These are phyloP conservation scores for Lottia gigantea DNA, from an alignment of 2,888 invertebrate genomes.

Conservation along the genomic window DNA sequence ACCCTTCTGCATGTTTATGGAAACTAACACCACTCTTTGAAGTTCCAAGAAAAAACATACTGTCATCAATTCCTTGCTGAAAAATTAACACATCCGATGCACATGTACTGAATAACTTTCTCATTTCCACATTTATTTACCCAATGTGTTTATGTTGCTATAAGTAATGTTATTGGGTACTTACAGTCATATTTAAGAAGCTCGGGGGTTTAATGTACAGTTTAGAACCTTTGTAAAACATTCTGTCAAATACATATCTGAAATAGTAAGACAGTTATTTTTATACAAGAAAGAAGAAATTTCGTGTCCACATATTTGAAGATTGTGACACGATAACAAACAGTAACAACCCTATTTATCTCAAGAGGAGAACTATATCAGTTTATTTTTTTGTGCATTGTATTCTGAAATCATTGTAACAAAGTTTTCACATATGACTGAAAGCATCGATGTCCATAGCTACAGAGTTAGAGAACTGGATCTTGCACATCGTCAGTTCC, in stretches of 20 bases:
- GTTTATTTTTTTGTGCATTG: too few relatives aligned
- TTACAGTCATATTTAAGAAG: constrained; percentile 49
- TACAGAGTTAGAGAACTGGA: too few relatives aligned
- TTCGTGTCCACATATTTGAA: too few relatives aligned
- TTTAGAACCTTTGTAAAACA: constrained; percentile 52
- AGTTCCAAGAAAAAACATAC: constrained; percentile 60
- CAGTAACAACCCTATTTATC: too few relatives aligned
- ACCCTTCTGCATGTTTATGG: constrained; percentile 65
- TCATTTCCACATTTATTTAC: background rate
- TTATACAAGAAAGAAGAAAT: too few relatives aligned
- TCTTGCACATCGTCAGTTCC: too few relatives aligned
- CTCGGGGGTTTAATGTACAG: constrained; percentile 50
- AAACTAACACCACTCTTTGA: constrained; percentile 61
- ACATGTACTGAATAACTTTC: background rate
- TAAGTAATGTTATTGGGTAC: constrained; percentile 6
- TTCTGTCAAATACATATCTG: constrained; percentile 59
- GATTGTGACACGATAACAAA: too few relatives aligned
- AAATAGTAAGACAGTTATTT: constrained; percentile 27
- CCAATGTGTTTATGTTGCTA: background rate
- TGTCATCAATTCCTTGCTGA: constrained; percentile 51
- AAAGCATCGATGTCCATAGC: too few relatives aligned
- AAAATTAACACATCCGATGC: background rate
- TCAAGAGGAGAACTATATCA: too few relatives aligned
- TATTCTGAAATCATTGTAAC: too few relatives aligned
- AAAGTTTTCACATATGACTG: too few relatives aligned